phyloP scores from a whole-genome alignment of 2,888 invertebrate genomes.

The Endotricha flammealis region DNA sequence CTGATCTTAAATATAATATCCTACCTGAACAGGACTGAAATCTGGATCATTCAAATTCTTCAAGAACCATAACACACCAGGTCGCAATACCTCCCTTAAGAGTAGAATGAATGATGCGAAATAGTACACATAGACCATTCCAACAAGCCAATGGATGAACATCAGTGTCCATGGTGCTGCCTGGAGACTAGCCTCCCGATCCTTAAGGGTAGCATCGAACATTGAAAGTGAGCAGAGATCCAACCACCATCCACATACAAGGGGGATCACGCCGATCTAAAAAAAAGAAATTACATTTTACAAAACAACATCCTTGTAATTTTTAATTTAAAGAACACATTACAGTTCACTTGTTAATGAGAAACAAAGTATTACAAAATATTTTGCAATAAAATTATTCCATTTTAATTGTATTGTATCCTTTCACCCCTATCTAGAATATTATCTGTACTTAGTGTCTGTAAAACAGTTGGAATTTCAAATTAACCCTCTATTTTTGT shows the following conservation, averaged over 20 bases:
- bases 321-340: too few species aligned
- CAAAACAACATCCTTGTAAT: too few species aligned
- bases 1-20: conserved; percentile 13
- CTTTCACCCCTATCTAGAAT: too few species aligned
- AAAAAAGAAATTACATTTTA: conserved; percentile 9
- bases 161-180: conserved; percentile 97
- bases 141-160: conserved; percentile 99
- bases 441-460: too few species aligned
- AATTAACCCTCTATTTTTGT: too few species aligned
- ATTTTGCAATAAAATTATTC: too few species aligned
- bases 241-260: conserved; percentile 99
- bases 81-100: conserved; percentile 94
- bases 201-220: conserved; percentile 93
- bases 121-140: conserved; percentile 99
- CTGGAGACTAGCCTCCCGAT: conserved; percentile 91
- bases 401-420: too few species aligned
- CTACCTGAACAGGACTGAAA: conserved; percentile 97
- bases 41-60: conserved; percentile 99
- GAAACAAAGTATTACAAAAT: too few species aligned
- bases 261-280: conserved; percentile 93
- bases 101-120: conserved; percentile 97
- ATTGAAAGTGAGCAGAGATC: conserved; percentile 97
- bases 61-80: conserved; percentile 98
- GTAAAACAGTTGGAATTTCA: too few species aligned
- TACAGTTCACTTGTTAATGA: too few species aligned